Base-by-base conservation (phyloP, 2,888 invertebrate species). In the Cephus rjabovi region DNA sequence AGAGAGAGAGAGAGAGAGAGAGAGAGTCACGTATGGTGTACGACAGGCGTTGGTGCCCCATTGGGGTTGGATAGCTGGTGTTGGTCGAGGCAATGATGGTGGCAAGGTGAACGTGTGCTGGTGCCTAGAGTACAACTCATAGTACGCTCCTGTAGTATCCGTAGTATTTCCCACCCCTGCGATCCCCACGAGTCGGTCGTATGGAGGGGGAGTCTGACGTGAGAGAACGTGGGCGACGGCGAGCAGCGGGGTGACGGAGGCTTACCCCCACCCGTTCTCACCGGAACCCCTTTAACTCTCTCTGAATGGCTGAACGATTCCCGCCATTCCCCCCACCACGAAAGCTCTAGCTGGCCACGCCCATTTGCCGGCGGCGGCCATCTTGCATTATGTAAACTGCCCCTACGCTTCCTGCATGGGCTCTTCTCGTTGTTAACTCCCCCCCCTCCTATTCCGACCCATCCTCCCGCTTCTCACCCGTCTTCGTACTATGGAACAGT, bases 91-190 rank as follows among this genome's bases (percentile, higher is more conserved):
- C 31, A 34, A 34, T 12, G 71, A 34, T 33, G 71, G 71, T 33
- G 74, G 74, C 33, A 30, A 35, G 30, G 23, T 74, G 77, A 31
- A 77, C 77, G 81, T 83, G 82, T 84, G 85, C 84, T 84, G 84
- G 84, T 81, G 83, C 70, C 81, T 85, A 76, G 87, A 87, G 88
- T 88, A 88, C 87, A 87, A 87, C 88, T 87, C 87, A 87, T 89
- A 87, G 88, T 88, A 89, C 88, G 88, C 86, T 86, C 83, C 82
- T 88, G 88, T 88, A 87, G 86, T 86, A 87, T 87, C 85, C 87
- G 87, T 89, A 88, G 89, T 89, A 88, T 85, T 84, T 84, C 84
- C 84, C 84, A 76, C 69, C 76, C 76, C 70, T 77, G 76, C 78
- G 68, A 56, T 75, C 73, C 70, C 70, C 73, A 71, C 75, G 34